Evolutionary conservation across 1,140 invertebrate genomes (phyloP), one percentile per base, ranked within the genome.

Genomic region (Diuraphis noxia): DNA sequence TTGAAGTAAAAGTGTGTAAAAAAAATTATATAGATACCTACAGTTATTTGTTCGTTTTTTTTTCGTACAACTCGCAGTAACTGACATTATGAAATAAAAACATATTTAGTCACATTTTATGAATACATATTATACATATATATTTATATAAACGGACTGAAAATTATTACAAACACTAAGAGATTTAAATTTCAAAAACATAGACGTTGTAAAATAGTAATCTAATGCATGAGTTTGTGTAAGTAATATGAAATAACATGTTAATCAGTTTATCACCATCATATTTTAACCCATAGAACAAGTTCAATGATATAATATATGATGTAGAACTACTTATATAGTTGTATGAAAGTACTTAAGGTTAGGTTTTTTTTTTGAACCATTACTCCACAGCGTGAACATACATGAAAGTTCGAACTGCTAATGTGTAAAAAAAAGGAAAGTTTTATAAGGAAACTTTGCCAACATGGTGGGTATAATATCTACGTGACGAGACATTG

Each of bases 291-390:
- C n/a, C 36, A 77, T 41, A 43, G n/a, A 89, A 77, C 30, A n/a
- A 90, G 41, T 90, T 79, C 9, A 46, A 90, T 90, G 41, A 90
- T 90, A 79, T 90, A 79, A 90, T 90, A 79, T 90, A 79, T 90
- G 40, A 79, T 43, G n/a, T 85, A 46, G 43, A 88, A 72, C 25
- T 88, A 56, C 36, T 13, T 88, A 63, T 56, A 56, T 86, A 86
- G n/a, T 49, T 43, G 34, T 86, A 36, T 38, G 36, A 72, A 63
- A 25, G 38, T 88, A 88, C 36, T 88, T 63, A 79, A 7, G 23
- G 3, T 77, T 82, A 85, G 6, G 72, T 43, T 34, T 41, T 72
- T 41, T 77, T 89, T 89, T 38, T 79, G 19, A 79, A 89, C 63
- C 63, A 89, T 77, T 79, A 89, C 40, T 56, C 10, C 34, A 38